phyloP scores from a whole-genome alignment of 2,888 invertebrate genomes.

The Schizaphis graminum region DNA sequence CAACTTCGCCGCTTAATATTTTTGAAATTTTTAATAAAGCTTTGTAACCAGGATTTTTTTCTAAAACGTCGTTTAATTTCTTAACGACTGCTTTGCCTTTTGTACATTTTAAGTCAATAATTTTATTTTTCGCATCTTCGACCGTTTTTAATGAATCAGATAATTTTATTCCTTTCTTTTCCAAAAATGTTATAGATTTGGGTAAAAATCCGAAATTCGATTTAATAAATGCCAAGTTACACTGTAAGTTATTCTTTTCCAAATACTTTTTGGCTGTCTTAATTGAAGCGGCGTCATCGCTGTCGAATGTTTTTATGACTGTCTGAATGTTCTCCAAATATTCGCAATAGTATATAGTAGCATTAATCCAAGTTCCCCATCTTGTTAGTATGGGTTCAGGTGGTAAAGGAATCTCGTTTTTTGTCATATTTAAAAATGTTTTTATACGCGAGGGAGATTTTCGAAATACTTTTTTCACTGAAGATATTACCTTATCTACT shows the following conservation, averaged over 20 bases:
- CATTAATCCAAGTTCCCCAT: too few relatives aligned
- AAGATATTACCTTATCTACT: too few relatives aligned
- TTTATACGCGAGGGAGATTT: too few relatives aligned
- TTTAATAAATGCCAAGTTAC: constrained; percentile 15
- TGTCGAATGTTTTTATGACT: too few relatives aligned
- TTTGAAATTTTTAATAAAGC: background rate
- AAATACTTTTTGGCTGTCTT: constrained; percentile 27
- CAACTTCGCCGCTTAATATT: background rate
- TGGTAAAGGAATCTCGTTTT: too few relatives aligned
- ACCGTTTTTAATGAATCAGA: background rate
- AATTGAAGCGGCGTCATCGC: background rate
- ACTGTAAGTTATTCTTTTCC: background rate
- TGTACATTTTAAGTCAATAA: constrained; percentile 10
- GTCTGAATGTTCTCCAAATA: too few relatives aligned
- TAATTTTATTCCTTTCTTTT: background rate
- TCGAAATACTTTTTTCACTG: too few relatives aligned
- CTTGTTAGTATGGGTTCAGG: too few relatives aligned
- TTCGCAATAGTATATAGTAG: too few relatives aligned
- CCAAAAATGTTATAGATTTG: background rate
- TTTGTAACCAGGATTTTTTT: too few relatives aligned
- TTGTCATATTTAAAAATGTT: too few relatives aligned
- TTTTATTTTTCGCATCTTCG: constrained; percentile 25
- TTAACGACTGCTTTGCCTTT: background rate
- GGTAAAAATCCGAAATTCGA: constrained; percentile 26
- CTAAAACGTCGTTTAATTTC: constrained; percentile 3